Evolutionary conservation across 2,888 invertebrate genomes (phyloP).

Genomic region (Mythimna loreyi): DNA sequence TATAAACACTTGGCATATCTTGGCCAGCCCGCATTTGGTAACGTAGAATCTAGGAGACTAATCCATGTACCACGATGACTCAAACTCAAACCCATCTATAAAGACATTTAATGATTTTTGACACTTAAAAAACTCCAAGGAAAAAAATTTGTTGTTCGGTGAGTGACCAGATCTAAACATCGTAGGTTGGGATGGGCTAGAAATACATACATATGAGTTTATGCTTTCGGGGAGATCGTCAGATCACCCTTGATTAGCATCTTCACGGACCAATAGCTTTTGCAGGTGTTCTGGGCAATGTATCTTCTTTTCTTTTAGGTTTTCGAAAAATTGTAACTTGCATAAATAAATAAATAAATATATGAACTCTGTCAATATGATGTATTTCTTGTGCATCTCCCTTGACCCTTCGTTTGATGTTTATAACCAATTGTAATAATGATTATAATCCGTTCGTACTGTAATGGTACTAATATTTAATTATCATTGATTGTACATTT

Average conservation of each 20-base stretch:
- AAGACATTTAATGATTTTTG: too few species aligned
- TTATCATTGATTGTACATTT: slow-evolving; percentile 3
- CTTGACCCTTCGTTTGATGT: not conserved
- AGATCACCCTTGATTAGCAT: not conserved
- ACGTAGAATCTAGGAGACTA: too few species aligned
- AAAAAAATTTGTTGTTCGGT: not conserved
- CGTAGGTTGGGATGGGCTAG: too few species aligned
- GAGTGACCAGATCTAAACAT: not conserved
- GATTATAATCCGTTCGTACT: not conserved
- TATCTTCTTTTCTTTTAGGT: not conserved
- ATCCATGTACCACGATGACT: too few species aligned
- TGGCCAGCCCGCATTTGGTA: too few species aligned
- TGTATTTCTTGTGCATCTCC: not conserved
- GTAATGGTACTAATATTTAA: not conserved
- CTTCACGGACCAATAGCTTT: not conserved
- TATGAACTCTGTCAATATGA: not conserved
- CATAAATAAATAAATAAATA: not conserved
- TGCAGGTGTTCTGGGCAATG: not conserved
- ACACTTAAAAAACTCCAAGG: not conserved
- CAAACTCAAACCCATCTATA: too few species aligned
- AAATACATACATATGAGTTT: not conserved
- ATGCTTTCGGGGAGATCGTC: not conserved
- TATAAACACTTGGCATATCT: too few species aligned
- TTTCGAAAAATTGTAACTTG: not conserved
- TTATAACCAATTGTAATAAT: not conserved